A percentile compares a stretch with the other conserved stretches of the same genome.
Evolutionary conservation across 53 echinoderm and acorn worm genomes (phyloP).

Genomic region (Holothuria leucospilota): DNA sequence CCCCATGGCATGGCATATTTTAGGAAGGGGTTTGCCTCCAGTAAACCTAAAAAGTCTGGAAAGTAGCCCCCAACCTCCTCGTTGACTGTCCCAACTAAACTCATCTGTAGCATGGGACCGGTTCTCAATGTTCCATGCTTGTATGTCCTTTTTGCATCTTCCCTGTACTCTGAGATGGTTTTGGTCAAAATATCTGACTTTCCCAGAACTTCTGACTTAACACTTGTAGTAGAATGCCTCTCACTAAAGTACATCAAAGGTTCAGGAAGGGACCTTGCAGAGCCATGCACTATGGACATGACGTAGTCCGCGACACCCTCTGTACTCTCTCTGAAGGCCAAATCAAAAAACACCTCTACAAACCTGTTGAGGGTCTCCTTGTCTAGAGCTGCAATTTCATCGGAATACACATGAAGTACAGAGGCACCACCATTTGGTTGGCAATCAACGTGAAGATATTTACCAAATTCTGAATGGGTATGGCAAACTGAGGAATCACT

Average conservation of each 20-base stretch:
- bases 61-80: constrained; percentile 98
- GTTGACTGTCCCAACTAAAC: constrained; percentile 97
- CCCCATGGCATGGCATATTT: constrained; percentile 98
- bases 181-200: constrained; percentile 96
- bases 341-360: constrained; percentile 77
- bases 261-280: constrained; percentile 78
- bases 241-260: constrained; percentile 80
- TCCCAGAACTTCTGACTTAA: constrained; percentile 89
- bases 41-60: constrained; percentile 81
- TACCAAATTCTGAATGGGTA: constrained; percentile 74
- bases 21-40: constrained; percentile 93
- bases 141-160: constrained; percentile 81
- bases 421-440: constrained; percentile 95
- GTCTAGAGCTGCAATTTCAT: constrained; percentile 85
- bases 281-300: constrained; percentile 94
- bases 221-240: constrained; percentile 79
- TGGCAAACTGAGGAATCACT: constrained; percentile 12
- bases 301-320: constrained; percentile 82
- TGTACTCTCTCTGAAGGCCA: constrained; percentile 76
- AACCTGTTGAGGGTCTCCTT: constrained; percentile 81
- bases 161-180: constrained; percentile 82
- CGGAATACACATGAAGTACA: constrained; percentile 90
- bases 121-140: constrained; percentile 86
- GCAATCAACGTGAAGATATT: constrained; percentile 85
- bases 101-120: constrained; percentile 93